Conservation (phyloP, 2,113 vertebrate species). For the Pheucticus melanocephalus region DNA sequence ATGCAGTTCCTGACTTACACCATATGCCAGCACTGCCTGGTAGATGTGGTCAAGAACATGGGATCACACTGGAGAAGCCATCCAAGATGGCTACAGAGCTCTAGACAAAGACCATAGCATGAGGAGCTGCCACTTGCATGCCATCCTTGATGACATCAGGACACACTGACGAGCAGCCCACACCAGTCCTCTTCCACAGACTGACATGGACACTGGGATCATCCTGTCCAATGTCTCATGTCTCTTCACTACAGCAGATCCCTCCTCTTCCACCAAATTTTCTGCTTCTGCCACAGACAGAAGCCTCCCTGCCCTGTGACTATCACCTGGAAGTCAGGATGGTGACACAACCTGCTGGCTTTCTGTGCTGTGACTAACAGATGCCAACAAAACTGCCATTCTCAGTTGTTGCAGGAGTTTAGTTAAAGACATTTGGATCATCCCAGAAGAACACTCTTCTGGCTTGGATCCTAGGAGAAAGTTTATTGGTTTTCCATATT, state of each 20-base stretch:
- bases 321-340: not conserved
- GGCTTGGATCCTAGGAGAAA: not conserved
- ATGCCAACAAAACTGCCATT: not conserved
- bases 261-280: not conserved
- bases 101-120: not conserved
- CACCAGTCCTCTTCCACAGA: not conserved
- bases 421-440: not conserved
- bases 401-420: not conserved
- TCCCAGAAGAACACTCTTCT: not conserved
- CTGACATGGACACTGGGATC: not conserved
- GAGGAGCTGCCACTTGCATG: fast-evolving
- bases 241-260: not conserved
- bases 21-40: not conserved
- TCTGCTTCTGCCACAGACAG: not conserved
- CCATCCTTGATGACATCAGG: fast-evolving
- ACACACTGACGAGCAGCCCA: fast-evolving
- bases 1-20: fast-evolving
- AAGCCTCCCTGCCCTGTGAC: not conserved
- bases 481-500: not conserved
- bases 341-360: not conserved
- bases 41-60: not conserved
- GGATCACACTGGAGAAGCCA: not conserved
- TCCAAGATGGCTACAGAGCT: not conserved
- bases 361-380: not conserved
- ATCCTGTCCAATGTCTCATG: not conserved